A percentile compares a stretch with the other conserved stretches of the same genome.
Conservation (phyloP, 2,797 vertebrate genomes). For the Gobionotothen gibberifrons region DNA sequence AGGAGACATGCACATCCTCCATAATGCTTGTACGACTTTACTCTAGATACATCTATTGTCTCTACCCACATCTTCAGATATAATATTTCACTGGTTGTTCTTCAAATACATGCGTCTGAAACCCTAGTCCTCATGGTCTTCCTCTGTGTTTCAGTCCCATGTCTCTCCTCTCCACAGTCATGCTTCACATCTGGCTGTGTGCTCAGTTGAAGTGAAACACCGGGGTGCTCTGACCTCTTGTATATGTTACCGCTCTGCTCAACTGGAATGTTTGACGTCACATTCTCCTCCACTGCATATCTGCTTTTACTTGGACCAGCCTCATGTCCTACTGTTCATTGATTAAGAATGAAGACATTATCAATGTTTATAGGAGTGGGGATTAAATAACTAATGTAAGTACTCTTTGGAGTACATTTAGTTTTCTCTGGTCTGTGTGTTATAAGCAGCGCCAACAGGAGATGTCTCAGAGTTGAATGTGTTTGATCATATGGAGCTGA, state of each 20-base stretch:
- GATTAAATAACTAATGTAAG: not conserved
- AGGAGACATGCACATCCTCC: not conserved
- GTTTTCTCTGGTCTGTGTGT: not conserved
- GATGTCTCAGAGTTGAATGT: constrained; percentile 5
- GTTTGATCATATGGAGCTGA: not conserved
- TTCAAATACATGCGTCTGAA: not conserved
- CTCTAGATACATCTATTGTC: not conserved
- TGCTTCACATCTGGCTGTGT: constrained; percentile 67
- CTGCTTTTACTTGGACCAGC: constrained; percentile 9
- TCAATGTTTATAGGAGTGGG: not conserved
- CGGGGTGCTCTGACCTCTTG: constrained; percentile 58
- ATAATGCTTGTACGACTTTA: not conserved
- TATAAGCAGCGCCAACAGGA: constrained; percentile 2
- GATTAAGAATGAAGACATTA: not conserved
- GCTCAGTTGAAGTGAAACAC: constrained; percentile 63
- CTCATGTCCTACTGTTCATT: not conserved
- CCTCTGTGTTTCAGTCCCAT: constrained; percentile 11
- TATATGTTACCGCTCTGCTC: constrained; percentile 60
- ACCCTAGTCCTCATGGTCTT: not conserved
- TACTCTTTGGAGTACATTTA: not conserved
- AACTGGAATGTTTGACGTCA: constrained; percentile 68
- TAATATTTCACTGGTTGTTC: not conserved
- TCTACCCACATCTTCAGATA: constrained; percentile 3
- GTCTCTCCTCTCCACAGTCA: constrained; percentile 46
- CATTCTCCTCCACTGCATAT: constrained; percentile 39